Base-by-base conservation (phyloP, 2,888 invertebrate species). In the Aspidiotus rigidus region DNA sequence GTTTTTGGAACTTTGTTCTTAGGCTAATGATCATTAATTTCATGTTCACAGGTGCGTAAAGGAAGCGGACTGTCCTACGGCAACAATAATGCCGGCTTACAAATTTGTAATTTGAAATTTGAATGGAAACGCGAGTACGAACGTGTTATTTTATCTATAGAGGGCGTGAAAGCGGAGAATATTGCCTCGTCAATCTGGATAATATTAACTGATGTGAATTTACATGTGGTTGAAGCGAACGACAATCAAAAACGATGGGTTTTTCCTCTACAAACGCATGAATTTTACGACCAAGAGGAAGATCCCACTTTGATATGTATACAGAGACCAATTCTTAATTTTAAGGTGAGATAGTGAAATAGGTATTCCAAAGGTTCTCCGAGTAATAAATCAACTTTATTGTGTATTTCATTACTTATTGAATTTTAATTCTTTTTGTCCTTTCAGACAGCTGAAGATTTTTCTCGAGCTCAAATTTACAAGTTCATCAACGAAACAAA, bases 401-500 rank as follows among this genome's bases (percentile, higher is more conserved):
- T 13, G 41, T 15, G n/a, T 41, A 6, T 11, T 10, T 62, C 15
- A 8, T 5, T 15, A 39, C 13, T 11, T 7, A 16, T 60, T 6
- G 17, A 39, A 1, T 28, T 60, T 60, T 39, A 11, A 1, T 57
- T 13, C n/a, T 62, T 42, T 17, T 7, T 62, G n/a, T 11, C 28
- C 15, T 56, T 55, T 40, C 44, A 69, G 69, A 69, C 54, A 41
- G 40, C 69, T 9, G 62, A 62, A 10, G 56, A 60, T 62, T 69
- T 62, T 40, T 44, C 15, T 54, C 49, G 61, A 13, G 56, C 62
- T 15, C 54, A 56, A 17, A 69, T 62, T 15, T 49, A 40, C 54
- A 62, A 62, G 17, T 69, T 62, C 42, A 62, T 69, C 42, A 44
- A 62, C 40, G 69, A 69, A 11, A 62, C 69, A 13, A 69, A 69